Evolutionary conservation across 2,888 invertebrate species (phyloP).

Genomic region (Theodoxus fluviatilis): DNA sequence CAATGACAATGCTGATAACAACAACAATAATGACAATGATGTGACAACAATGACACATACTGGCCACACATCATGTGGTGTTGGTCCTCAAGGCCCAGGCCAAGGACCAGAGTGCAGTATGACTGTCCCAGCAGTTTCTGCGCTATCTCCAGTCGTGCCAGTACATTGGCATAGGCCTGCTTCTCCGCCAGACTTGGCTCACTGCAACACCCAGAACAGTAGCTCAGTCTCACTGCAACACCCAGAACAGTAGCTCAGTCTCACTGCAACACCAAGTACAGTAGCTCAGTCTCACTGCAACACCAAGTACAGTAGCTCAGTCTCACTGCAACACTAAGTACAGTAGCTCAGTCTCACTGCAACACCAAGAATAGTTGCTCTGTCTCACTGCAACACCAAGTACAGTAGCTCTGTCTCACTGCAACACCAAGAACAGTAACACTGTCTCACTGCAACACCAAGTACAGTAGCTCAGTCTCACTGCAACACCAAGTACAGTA

Average conservation of each 20-base stretch:
- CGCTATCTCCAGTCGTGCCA: slow-evolving; percentile 54
- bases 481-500: too few species aligned
- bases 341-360: too few species aligned
- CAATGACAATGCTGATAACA: neutral
- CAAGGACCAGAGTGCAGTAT: slow-evolving; percentile 62
- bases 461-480: too few species aligned
- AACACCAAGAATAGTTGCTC: too few species aligned
- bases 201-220: slow-evolving; percentile 37
- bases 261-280: neutral
- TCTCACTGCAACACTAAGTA: too few species aligned
- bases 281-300: too few species aligned
- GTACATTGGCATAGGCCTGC: slow-evolving; percentile 52
- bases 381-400: too few species aligned
- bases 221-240: neutral
- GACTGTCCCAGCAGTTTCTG: slow-evolving; percentile 60
- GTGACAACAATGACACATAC: slow-evolving; percentile 37
- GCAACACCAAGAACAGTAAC: too few species aligned
- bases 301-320: too few species aligned
- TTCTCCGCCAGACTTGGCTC: slow-evolving; percentile 60
- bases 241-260: neutral
- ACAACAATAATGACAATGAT: neutral
- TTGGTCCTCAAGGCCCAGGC: slow-evolving; percentile 58
- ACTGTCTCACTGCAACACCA: too few species aligned
- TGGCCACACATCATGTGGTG: slow-evolving; percentile 65
- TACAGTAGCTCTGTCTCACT: too few species aligned